Evolutionary conservation across 2,113 vertebrate genomes (phyloP).

Genomic region (Todiramphus chloris): DNA sequence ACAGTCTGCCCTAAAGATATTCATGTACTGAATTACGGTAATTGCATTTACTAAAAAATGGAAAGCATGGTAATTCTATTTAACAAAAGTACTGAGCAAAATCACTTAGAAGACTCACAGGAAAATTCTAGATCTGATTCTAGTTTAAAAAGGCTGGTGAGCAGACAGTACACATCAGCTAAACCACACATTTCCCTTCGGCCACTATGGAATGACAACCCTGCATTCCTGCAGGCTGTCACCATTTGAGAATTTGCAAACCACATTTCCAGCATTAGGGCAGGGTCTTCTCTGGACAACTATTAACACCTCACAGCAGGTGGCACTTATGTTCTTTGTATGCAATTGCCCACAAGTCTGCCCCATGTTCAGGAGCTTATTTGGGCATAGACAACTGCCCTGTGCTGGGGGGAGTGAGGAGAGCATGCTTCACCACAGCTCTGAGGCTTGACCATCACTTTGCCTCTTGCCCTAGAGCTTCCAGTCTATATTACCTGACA

Average conservation of each 20-base stretch:
- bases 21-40: neutral
- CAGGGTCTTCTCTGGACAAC: neutral
- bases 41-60: neutral
- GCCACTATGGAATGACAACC: fast-evolving
- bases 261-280: neutral
- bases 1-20: neutral
- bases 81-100: neutral
- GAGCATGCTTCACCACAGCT: neutral
- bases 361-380: fast-evolving
- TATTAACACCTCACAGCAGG: neutral
- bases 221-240: neutral
- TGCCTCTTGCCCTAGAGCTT: neutral
- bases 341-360: neutral
- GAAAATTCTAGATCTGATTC: neutral
- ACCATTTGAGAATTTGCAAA: neutral
- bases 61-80: neutral
- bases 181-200: neutral
- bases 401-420: neutral
- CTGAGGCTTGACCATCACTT: neutral
- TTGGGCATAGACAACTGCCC: fast-evolving
- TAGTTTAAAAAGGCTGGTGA: neutral
- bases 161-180: neutral
- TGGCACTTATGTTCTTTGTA: fast-evolving
- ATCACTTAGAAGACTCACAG: neutral
- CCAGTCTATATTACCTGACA: neutral